Base-by-base conservation (phyloP, 2,113 vertebrate genomes). In the Bagarius yarrelli region DNA sequence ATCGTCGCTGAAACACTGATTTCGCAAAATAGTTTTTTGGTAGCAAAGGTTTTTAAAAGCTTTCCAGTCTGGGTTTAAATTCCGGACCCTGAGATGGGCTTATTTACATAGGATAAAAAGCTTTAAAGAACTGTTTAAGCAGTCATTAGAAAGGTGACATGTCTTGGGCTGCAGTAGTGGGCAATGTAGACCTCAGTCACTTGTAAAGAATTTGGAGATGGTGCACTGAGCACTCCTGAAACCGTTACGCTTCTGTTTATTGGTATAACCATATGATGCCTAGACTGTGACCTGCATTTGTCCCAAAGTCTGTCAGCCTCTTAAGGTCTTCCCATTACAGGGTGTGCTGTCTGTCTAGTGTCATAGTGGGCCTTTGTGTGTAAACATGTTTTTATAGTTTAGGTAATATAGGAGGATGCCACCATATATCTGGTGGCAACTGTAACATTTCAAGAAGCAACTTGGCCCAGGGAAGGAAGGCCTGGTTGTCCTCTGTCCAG, bases 1-100 rank as follows among this genome's bases (percentile, higher is more conserved):
- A 83, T 63, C 16, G 73, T 85, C 87, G 90, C 88, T 85, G 87
- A 90, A 92, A 93, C 91, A 91, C 89, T 91, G 90, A 91, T 83
- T 88, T 91, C 56, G n/a, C 60, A 59, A 34, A 71, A 21, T 23
- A 81, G 66, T 27, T 18, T 88, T 86, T 84, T 85, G 76, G 84
- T 67, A 55, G 90, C 57, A 85, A 83, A 64, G 0, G 70, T 59
- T 77, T 73, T 44, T 56, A 69, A 82, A 25, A 44, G n/a, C 53
- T 73, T 73, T 78, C 71, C 63, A 69, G 82, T 85, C 84, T 84
- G 16, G 8, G 75, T 85, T 75, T 66, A 44, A 85, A 87, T 84
- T 69, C 53, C 83, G 79, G 64, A 91, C 88, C 88, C 85, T 85
- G 87, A 87, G 81, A 81, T 70, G 81, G 87, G 85, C 87, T 86